A percentile compares a stretch with the other conserved stretches of the same genome.
Evolutionary conservation across 53 echinoderm and acorn worm species (phyloP).

Genomic region (Zoroaster sp.): DNA sequence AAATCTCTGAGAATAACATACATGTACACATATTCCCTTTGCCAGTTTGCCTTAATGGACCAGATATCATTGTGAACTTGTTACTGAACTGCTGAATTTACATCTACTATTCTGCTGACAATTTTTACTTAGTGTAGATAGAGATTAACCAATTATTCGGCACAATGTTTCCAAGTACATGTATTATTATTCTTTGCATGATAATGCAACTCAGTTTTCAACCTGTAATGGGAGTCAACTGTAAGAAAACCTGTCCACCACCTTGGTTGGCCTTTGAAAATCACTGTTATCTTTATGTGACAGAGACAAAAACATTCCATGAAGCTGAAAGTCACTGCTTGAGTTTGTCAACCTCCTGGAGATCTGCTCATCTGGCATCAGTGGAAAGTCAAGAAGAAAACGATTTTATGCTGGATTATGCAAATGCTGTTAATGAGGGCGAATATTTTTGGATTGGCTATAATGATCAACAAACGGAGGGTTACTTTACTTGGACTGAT

Average conservation of each 20-base stretch:
- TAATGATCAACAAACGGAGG: not conserved
- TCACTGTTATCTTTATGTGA: not conserved
- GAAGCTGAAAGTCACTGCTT: not conserved
- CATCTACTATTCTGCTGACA: no score
- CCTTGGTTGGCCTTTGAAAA: not conserved
- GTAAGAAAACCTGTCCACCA: not conserved
- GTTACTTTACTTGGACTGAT: not conserved
- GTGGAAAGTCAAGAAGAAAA: not conserved
- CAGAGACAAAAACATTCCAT: no score
- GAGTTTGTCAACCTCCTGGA: not conserved
- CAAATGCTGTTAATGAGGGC: not conserved
- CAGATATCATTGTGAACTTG: no score
- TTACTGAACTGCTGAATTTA: no score
- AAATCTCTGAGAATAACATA: no score
- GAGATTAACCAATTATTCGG: no score
- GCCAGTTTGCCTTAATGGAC: no score
- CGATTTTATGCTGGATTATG: not conserved
- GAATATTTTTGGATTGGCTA: not conserved
- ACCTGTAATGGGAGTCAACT: not conserved
- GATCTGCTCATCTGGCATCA: conserved; percentile 19
- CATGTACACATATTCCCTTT: no score
- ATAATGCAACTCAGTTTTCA: not conserved
- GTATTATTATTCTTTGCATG: not conserved
- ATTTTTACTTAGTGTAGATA: no score
- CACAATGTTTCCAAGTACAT: no score